A percentile compares a stretch with the other conserved stretches of the same genome.
Conservation (phyloP, 2,113 vertebrate species). For the Panthera uncia region DNA sequence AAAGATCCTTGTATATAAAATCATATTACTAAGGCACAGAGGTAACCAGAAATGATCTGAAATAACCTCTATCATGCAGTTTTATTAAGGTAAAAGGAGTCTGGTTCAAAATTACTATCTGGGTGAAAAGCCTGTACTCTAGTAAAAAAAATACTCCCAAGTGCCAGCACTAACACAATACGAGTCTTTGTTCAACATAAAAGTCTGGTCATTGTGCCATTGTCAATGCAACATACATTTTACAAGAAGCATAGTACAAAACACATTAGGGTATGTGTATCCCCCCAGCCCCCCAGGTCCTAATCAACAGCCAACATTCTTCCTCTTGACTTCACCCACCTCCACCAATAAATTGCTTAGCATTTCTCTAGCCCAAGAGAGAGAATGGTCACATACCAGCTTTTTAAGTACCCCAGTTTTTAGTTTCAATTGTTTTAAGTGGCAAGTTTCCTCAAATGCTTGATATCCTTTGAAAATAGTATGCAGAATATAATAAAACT, state of each 20-base stretch:
- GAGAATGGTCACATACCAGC: neutral
- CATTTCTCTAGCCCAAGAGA: neutral
- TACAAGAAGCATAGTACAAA: neutral
- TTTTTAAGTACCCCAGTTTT: neutral
- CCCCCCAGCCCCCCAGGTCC: neutral
- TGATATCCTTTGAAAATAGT: conserved; percentile 14
- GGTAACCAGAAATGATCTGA: neutral
- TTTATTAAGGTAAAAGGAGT: conserved; percentile 12
- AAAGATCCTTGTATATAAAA: neutral
- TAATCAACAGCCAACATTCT: neutral
- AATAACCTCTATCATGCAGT: neutral
- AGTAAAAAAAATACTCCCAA: neutral
- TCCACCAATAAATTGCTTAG: neutral
- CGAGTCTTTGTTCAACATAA: neutral
- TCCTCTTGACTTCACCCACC: neutral
- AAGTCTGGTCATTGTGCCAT: neutral
- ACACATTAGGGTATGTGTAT: neutral
- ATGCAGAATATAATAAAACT: neutral
- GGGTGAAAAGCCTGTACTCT: neutral
- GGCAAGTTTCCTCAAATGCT: neutral
- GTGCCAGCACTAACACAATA: neutral
- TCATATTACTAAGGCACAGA: neutral
- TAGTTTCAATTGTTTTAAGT: neutral
- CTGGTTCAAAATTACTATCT: neutral
- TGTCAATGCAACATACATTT: neutral